Conservation (phyloP, 2,888 invertebrate species). For the Auanema freiburgensis region DNA sequence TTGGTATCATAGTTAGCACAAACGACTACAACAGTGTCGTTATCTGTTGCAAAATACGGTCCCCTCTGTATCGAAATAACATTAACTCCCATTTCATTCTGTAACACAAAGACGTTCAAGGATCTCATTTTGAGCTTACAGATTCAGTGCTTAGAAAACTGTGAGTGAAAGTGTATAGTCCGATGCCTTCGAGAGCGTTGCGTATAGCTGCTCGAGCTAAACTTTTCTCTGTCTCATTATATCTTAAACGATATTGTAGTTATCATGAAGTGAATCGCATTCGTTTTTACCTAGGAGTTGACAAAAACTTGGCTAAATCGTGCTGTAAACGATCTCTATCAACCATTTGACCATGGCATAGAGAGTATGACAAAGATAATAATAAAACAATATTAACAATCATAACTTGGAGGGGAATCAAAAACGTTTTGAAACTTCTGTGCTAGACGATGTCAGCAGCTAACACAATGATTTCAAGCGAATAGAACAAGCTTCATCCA, state of each 20-base stretch:
- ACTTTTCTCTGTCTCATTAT: conserved; percentile 37
- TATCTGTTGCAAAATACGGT: conserved; percentile 32
- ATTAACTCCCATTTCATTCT: conserved; percentile 43
- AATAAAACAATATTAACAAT: too few species aligned
- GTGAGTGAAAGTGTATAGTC: conserved; percentile 35
- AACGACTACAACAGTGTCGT: conserved; percentile 35
- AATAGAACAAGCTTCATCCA: too few species aligned
- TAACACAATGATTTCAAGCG: too few species aligned
- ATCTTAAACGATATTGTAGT: conserved; percentile 12
- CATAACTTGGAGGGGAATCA: too few species aligned
- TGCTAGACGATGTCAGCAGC: too few species aligned
- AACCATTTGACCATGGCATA: conserved; percentile 22
- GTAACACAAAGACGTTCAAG: conserved; percentile 1
- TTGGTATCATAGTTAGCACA: conserved; percentile 43
- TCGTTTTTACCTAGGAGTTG: conserved; percentile 31
- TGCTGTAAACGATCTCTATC: conserved; percentile 40
- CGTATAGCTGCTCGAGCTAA: conserved; percentile 30
- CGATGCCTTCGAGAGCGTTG: conserved; percentile 35
- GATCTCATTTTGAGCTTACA: conserved; percentile 18
- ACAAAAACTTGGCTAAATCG: conserved; percentile 38
- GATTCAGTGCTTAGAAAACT: conserved; percentile 41
- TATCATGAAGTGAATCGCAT: background rate
- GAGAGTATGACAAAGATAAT: too few species aligned
- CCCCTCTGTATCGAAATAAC: conserved; percentile 42
- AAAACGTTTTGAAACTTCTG: too few species aligned